Evolutionary conservation across 2,888 invertebrate genomes (phyloP).

Genomic region (Slavum lentiscoides): DNA sequence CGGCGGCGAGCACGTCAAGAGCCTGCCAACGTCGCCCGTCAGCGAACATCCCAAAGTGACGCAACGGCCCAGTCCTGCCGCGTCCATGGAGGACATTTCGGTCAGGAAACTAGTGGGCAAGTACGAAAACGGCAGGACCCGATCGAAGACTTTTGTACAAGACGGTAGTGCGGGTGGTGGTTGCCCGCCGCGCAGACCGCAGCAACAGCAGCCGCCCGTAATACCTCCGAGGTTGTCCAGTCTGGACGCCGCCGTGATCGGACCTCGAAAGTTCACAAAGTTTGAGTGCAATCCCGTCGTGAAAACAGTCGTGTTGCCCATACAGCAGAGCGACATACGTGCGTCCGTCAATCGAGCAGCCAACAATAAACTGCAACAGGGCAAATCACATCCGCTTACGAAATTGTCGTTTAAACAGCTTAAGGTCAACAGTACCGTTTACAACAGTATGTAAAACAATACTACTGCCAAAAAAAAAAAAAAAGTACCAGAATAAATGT

Average conservation of each 20-base stretch:
- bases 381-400: constrained; percentile 88
- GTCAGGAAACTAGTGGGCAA: constrained; percentile 76
- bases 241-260: constrained; percentile 57
- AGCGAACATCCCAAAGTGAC: constrained; percentile 61
- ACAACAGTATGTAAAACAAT: constrained; percentile 78
- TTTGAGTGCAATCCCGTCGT: constrained; percentile 66
- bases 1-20: constrained; percentile 60
- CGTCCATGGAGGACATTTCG: constrained; percentile 69
- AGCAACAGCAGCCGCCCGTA: constrained; percentile 58
- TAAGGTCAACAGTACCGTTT: constrained; percentile 79
- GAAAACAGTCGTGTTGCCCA: constrained; percentile 62
- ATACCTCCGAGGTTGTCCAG: constrained; percentile 59
- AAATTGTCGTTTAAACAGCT: constrained; percentile 79
- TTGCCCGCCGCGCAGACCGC: constrained; percentile 57
- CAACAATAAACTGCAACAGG: constrained; percentile 83
- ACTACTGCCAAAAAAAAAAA: neutral
- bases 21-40: constrained; percentile 69
- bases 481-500: constrained; percentile 1
- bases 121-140: constrained; percentile 65
- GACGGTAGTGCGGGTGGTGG: constrained; percentile 54
- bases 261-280: constrained; percentile 19
- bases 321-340: constrained; percentile 49
- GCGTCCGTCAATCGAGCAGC: constrained; percentile 59
- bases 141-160: constrained; percentile 56
- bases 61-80: constrained; percentile 58